phyloP scores from a whole-genome alignment of 2,888 invertebrate species.

The Tenthredo notha region DNA sequence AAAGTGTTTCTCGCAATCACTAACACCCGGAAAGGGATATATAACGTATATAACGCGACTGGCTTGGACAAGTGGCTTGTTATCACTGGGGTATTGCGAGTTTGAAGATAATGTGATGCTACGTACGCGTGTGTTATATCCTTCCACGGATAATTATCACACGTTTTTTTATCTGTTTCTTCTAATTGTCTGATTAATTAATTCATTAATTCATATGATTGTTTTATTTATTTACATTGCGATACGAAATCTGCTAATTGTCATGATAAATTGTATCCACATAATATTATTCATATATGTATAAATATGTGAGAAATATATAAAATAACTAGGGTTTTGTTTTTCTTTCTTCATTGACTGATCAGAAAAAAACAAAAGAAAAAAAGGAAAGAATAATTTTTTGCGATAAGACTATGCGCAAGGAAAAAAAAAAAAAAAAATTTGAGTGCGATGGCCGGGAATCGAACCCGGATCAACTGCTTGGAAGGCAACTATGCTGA shows the following conservation, averaged over 20 bases:
- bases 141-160: neutral
- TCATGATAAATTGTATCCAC: neutral
- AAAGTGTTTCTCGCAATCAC: neutral
- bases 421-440: constrained; percentile 58
- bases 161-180: neutral
- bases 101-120: neutral
- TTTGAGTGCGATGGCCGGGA: constrained; percentile 75
- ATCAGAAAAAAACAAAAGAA: neutral
- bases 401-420: constrained; percentile 11
- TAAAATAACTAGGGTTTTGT: neutral
- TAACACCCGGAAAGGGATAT: neutral
- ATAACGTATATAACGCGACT: neutral
- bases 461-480: constrained; percentile 79
- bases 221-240: neutral
- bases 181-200: neutral
- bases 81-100: neutral
- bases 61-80: neutral
- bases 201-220: neutral
- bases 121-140: neutral
- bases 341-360: neutral
- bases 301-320: neutral
- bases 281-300: neutral
- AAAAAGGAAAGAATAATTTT: neutral
- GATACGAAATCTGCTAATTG: neutral
- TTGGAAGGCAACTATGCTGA: constrained; percentile 78